These are phyloP conservation scores for Cyclina sinensis DNA, from an alignment of 1,140 invertebrate species.

Conservation along the genomic window DNA sequence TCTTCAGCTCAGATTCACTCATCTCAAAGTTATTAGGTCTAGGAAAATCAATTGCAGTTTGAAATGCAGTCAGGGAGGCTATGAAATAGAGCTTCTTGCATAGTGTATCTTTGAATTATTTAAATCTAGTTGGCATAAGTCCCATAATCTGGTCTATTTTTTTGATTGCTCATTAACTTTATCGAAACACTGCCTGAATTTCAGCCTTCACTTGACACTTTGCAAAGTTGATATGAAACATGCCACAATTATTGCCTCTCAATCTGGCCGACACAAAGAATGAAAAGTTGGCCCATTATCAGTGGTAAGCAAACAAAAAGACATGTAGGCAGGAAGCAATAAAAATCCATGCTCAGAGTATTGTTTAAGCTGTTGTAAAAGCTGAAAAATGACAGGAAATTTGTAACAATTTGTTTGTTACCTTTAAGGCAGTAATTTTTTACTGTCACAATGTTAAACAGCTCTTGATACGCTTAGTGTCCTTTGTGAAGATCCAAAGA, in stretches of 20 bases:
- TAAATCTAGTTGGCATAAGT: neutral
- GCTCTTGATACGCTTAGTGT: too few species aligned
- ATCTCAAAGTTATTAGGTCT: too few species aligned
- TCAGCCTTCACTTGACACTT: conserved; percentile 6
- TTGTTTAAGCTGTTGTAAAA: neutral
- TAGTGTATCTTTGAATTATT: too few species aligned
- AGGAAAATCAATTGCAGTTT: too few species aligned
- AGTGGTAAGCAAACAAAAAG: neutral
- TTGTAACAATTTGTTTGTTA: neutral
- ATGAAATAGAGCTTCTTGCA: too few species aligned
- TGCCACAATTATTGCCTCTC: neutral
- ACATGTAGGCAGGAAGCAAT: neutral
- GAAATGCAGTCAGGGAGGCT: too few species aligned
- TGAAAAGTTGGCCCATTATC: neutral
- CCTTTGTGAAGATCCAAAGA: too few species aligned
- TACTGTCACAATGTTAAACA: too few species aligned
- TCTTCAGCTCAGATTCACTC: too few species aligned
- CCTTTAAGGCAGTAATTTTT: too few species aligned
- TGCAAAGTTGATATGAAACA: neutral
- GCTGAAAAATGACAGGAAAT: neutral
- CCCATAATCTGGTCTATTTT: neutral
- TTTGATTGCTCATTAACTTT: neutral
- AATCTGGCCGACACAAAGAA: neutral
- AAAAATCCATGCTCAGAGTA: neutral
- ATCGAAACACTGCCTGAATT: neutral